These are phyloP conservation scores for Drosophila azteca DNA, from an alignment of 1,140 invertebrate species.

Conservation along the genomic window DNA sequence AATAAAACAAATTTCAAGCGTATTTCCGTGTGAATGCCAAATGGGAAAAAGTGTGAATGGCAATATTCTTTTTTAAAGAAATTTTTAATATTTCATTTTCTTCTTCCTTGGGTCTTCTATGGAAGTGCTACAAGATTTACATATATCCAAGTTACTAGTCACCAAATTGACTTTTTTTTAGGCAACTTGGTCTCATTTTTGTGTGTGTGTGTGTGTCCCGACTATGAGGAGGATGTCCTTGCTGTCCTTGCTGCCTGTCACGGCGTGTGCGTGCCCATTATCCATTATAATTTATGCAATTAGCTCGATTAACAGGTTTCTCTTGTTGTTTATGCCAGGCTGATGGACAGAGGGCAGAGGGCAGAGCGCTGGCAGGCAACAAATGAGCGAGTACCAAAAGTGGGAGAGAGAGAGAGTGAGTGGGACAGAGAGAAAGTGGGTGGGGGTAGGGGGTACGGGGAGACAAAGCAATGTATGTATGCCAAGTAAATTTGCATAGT, in stretches of 20 bases:
- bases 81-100: too few species aligned
- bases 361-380: not conserved
- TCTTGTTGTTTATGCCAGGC: slow-evolving; percentile 52
- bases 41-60: too few species aligned
- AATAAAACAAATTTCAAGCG: too few species aligned
- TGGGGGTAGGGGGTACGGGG: slow-evolving; percentile 7
- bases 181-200: not conserved
- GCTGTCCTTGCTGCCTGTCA: slow-evolving; percentile 3
- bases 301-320: slow-evolving; percentile 76
- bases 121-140: too few species aligned
- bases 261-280: slow-evolving; percentile 50
- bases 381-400: not conserved
- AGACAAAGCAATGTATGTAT: slow-evolving; percentile 47
- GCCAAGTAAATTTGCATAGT: slow-evolving; percentile 59
- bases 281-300: slow-evolving; percentile 78
- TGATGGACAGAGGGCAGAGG: slow-evolving; percentile 10
- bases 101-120: too few species aligned
- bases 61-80: too few species aligned
- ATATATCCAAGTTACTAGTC: too few species aligned
- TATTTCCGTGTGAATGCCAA: too few species aligned
- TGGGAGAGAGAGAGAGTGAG: not conserved
- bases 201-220: not conserved
- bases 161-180: too few species aligned
- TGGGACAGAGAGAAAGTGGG: not conserved
- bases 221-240: slow-evolving; percentile 21